A percentile compares a stretch with the other conserved stretches of the same genome.
Conservation (phyloP, 2,888 invertebrate genomes). For the Trisateles emortualis region DNA sequence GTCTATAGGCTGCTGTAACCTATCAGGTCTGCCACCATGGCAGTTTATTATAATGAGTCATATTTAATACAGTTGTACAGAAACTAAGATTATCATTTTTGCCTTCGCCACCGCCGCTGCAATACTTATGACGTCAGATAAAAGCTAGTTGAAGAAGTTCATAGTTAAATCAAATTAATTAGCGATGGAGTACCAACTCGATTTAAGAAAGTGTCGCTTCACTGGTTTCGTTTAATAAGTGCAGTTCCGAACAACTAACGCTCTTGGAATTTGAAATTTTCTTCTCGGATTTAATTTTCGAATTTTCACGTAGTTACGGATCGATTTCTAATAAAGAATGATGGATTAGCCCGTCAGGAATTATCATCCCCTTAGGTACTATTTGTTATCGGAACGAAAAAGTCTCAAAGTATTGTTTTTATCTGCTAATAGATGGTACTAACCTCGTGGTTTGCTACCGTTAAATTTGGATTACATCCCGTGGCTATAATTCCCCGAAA, state of each 20-base stretch:
- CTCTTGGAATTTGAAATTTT: constrained; percentile 4
- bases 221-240: constrained; percentile 14
- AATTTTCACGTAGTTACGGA: not conserved
- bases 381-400: too few species aligned
- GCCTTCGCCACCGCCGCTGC: constrained; percentile 13
- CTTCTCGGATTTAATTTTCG: not conserved
- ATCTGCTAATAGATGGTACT: too few species aligned
- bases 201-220: constrained; percentile 11
- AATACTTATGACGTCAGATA: constrained; percentile 17
- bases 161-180: constrained; percentile 18
- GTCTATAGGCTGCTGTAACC: too few species aligned
- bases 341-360: too few species aligned
- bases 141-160: constrained; percentile 9
- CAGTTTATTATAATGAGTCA: not conserved
- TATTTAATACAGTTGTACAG: too few species aligned
- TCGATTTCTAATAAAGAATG: too few species aligned
- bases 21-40: not conserved
- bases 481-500: too few species aligned
- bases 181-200: constrained; percentile 9
- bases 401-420: too few species aligned
- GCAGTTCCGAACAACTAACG: constrained; percentile 7
- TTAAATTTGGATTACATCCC: too few species aligned
- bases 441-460: too few species aligned
- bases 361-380: too few species aligned
- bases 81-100: constrained; percentile 5